A percentile compares a stretch with the other conserved stretches of the same genome.
phyloP scores from a whole-genome alignment of 1,140 invertebrate genomes.

The Tetramorium parvispinum region DNA sequence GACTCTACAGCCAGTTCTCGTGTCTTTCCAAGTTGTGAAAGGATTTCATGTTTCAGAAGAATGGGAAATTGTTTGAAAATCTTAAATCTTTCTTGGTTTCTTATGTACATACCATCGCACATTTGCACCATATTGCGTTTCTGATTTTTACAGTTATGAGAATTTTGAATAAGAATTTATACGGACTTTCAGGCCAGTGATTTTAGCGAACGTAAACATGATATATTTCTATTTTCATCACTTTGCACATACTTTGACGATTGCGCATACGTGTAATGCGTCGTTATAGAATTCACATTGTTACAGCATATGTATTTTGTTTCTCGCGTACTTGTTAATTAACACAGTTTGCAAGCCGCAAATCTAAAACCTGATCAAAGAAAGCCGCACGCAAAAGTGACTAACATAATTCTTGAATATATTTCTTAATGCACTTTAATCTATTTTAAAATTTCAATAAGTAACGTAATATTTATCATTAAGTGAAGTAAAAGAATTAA shows the following conservation, averaged over 20 bases:
- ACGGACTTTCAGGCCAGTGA: neutral
- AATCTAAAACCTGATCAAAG: conserved; percentile 1
- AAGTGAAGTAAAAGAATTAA: neutral
- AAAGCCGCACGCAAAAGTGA: neutral
- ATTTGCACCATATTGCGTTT: conserved; percentile 10
- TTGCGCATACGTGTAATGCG: neutral
- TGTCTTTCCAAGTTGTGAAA: neutral
- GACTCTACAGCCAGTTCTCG: neutral
- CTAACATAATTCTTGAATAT: neutral
- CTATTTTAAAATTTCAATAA: neutral
- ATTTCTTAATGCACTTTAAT: neutral
- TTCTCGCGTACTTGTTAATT: neutral
- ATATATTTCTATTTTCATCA: conserved; percentile 1
- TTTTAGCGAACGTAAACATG: neutral
- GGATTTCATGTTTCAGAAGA: neutral
- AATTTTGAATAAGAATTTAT: conserved; percentile 15
- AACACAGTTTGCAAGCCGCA: neutral
- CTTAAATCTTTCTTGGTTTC: neutral
- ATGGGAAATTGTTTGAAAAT: neutral
- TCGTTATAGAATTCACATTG: neutral
- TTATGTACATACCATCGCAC: neutral
- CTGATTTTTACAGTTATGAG: neutral
- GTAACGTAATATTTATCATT: neutral
- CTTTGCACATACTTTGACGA: neutral
- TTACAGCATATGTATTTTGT: neutral